These are phyloP conservation scores for Aphidius colemani DNA, from an alignment of 2,888 invertebrate genomes.

Conservation along the genomic window DNA sequence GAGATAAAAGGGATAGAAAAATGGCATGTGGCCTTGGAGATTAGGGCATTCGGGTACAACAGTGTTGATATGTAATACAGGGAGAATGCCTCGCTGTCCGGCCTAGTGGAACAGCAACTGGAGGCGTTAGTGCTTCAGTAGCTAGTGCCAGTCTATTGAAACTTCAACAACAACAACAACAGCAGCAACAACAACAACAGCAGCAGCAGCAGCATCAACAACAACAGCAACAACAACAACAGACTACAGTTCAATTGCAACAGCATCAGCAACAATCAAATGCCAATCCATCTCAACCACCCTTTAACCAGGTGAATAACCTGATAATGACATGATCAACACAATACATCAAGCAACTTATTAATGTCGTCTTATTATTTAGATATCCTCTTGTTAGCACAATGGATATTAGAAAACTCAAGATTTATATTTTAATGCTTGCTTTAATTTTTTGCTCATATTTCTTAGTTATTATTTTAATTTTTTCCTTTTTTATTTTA, in stretches of 20 bases:
- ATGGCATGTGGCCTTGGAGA: conserved; percentile 32
- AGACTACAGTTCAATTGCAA: conserved; percentile 44
- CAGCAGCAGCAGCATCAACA: conserved; percentile 55
- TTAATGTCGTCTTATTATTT: neutral
- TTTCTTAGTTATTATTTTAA: conserved; percentile 1
- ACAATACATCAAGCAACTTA: conserved; percentile 15
- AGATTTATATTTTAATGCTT: conserved; percentile 6
- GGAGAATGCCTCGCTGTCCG: conserved; percentile 50
- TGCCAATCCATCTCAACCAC: conserved; percentile 55
- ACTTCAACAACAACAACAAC: conserved; percentile 55
- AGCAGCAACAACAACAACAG: conserved; percentile 48
- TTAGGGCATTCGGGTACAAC: conserved; percentile 41
- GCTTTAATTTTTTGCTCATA: neutral
- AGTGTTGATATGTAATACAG: conserved; percentile 53
- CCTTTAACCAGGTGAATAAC: conserved; percentile 57
- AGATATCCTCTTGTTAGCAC: neutral
- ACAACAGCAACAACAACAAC: conserved; percentile 50
- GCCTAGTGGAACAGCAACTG: conserved; percentile 54
- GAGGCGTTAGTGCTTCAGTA: conserved; percentile 56
- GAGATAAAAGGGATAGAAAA: neutral
- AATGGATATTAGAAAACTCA: conserved; percentile 4
- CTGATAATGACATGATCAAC: conserved; percentile 17
- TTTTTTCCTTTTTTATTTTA: conserved; percentile 1
- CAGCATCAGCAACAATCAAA: conserved; percentile 55
- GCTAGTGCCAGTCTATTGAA: conserved; percentile 58